Evolutionary conservation across 2,888 invertebrate genomes (phyloP).

Genomic region (Ophraella communa): DNA sequence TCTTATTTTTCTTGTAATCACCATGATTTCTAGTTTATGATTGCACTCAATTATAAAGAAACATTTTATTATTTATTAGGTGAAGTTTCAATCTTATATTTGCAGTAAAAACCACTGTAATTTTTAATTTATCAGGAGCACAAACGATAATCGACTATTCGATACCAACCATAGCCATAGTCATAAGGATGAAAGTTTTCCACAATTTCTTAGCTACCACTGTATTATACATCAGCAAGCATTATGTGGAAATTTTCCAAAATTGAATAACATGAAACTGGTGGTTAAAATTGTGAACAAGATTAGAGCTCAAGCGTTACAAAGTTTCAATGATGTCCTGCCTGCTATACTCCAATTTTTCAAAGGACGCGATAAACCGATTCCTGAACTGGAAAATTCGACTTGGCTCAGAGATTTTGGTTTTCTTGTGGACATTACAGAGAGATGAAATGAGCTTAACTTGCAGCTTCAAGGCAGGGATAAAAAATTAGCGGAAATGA

Average conservation of each 20-base stretch:
- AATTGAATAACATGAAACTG: not conserved
- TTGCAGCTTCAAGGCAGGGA: conserved; percentile 10
- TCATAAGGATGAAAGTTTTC: not conserved
- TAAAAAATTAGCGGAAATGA: conserved; percentile 7
- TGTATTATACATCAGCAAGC: too few relatives aligned
- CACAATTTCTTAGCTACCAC: not conserved
- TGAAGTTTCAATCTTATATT: too few relatives aligned
- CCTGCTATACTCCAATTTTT: not conserved
- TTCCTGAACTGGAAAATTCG: conserved; percentile 6
- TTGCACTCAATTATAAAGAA: too few relatives aligned
- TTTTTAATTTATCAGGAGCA: too few relatives aligned
- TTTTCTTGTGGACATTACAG: not conserved
- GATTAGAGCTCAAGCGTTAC: not conserved
- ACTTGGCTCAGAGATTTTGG: conserved; percentile 1
- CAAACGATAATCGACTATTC: too few relatives aligned
- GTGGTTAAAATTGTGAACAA: not conserved
- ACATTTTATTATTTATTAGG: too few relatives aligned
- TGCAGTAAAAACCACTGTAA: too few relatives aligned
- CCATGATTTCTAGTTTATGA: too few relatives aligned
- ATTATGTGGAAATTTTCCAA: not conserved
- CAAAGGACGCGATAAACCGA: conserved; percentile 13
- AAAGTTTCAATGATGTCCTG: not conserved
- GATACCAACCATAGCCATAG: too few relatives aligned
- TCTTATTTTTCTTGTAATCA: too few relatives aligned
- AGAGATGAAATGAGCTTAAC: not conserved